Evolutionary conservation across 2,113 vertebrate species (phyloP).

Genomic region (Rana temporaria): DNA sequence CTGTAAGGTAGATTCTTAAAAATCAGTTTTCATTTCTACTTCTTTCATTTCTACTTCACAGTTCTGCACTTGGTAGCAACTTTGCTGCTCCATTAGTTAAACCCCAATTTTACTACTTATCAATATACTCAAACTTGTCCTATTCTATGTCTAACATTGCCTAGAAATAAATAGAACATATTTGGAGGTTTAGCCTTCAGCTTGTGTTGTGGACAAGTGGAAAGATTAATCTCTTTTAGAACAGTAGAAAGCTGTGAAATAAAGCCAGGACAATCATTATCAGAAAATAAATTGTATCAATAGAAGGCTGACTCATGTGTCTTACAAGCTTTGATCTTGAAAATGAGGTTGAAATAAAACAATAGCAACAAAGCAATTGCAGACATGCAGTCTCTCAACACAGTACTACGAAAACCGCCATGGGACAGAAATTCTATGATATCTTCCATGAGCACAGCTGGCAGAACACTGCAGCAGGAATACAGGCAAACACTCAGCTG

Average conservation of each 20-base stretch:
- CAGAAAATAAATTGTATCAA: background rate
- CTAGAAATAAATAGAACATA: background rate
- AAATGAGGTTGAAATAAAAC: background rate
- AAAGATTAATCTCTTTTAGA: background rate
- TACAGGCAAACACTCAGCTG: slow-evolving; percentile 20
- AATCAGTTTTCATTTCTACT: no score
- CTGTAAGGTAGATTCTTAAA: no score
- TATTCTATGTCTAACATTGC: no score
- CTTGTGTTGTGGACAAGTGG: background rate
- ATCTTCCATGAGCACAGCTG: slow-evolving; percentile 41
- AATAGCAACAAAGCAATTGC: background rate
- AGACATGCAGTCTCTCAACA: slow-evolving; percentile 1
- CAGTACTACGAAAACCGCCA: background rate
- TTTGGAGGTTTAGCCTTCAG: background rate
- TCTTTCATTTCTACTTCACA: no score
- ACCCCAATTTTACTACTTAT: no score
- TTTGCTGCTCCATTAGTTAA: no score
- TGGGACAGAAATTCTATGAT: slow-evolving; percentile 12
- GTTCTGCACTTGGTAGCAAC: no score
- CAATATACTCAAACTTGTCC: no score
- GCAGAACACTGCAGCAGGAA: slow-evolving; percentile 43
- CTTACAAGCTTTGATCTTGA: background rate
- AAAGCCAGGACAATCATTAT: background rate
- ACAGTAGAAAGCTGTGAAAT: background rate
- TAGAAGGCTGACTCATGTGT: background rate